A percentile compares a stretch with the other conserved stretches of the same genome.
phyloP scores from a whole-genome alignment of 2,113 vertebrate genomes.

The Helogale parvula region DNA sequence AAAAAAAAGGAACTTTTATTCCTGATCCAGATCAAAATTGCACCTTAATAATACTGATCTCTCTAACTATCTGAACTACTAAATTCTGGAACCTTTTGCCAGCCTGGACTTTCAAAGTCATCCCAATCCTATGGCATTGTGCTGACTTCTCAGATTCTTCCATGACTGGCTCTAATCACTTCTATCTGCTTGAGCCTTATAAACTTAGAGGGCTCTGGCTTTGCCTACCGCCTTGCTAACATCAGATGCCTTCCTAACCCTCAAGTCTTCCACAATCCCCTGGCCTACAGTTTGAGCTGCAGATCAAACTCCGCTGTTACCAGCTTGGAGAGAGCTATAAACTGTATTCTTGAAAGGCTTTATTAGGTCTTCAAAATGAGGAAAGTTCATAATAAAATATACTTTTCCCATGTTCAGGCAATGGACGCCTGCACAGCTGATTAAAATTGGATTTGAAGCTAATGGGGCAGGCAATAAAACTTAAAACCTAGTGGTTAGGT shows the following conservation, averaged over 20 bases:
- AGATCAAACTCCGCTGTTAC: conserved; percentile 44
- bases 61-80: neutral
- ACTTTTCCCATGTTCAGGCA: neutral
- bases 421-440: neutral
- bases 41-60: neutral
- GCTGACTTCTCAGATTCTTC: conserved; percentile 31
- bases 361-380: neutral
- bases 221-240: neutral
- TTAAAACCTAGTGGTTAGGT: neutral
- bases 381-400: neutral
- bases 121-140: neutral
- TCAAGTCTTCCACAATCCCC: conserved; percentile 41
- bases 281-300: neutral
- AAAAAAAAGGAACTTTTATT: neutral
- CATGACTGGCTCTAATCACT: neutral
- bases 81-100: conserved; percentile 31
- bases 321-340: neutral
- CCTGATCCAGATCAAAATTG: conserved; percentile 16
- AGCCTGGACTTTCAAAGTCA: conserved; percentile 27
- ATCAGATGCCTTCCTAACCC: neutral
- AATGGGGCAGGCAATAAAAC: neutral
- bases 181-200: neutral
- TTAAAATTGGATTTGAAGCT: conserved; percentile 40
- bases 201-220: conserved; percentile 6
- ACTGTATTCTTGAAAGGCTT: conserved; percentile 1